Percentiles rank a stretch among this genome's conserved stretches.
Conservation (phyloP, 1,140 invertebrate genomes). For the Cheumatopsyche charites region DNA sequence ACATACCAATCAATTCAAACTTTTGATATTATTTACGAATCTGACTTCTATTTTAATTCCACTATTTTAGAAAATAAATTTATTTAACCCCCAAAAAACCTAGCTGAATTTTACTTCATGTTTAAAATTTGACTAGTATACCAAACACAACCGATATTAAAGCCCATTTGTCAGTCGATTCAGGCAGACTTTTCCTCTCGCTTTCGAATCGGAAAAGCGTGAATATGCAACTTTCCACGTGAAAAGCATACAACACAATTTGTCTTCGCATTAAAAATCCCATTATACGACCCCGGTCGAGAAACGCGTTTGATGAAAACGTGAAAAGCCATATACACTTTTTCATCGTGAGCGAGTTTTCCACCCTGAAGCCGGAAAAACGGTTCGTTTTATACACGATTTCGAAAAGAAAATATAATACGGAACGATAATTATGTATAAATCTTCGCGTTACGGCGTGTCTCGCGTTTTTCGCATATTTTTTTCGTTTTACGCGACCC, state of each 20-base stretch:
- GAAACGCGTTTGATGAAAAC: constrained; percentile 21
- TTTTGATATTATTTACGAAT: too few relatives aligned
- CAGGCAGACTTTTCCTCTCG: too few relatives aligned
- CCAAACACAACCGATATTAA: too few relatives aligned
- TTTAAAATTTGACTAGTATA: too few relatives aligned
- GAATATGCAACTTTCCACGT: constrained; percentile 10
- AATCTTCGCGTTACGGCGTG: neutral
- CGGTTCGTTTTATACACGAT: neutral
- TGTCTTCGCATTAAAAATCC: constrained; percentile 33
- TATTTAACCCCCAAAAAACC: too few relatives aligned
- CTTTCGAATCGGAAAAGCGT: neutral
- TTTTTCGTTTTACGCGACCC: neutral
- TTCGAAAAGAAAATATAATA: constrained; percentile 2
- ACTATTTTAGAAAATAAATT: too few relatives aligned
- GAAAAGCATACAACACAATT: constrained; percentile 34
- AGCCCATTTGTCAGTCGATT: too few relatives aligned
- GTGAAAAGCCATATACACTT: neutral
- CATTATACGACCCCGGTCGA: constrained; percentile 9
- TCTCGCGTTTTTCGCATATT: constrained; percentile 1
- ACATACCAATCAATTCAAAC: too few relatives aligned
- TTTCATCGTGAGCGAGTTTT: neutral
- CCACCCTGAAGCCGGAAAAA: constrained; percentile 1
- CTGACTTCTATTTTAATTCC: too few relatives aligned
- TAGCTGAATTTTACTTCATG: too few relatives aligned
- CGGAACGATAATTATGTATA: constrained; percentile 14